phyloP scores from a whole-genome alignment of 2,113 vertebrate species.

The Brachypteracias leptosomus region DNA sequence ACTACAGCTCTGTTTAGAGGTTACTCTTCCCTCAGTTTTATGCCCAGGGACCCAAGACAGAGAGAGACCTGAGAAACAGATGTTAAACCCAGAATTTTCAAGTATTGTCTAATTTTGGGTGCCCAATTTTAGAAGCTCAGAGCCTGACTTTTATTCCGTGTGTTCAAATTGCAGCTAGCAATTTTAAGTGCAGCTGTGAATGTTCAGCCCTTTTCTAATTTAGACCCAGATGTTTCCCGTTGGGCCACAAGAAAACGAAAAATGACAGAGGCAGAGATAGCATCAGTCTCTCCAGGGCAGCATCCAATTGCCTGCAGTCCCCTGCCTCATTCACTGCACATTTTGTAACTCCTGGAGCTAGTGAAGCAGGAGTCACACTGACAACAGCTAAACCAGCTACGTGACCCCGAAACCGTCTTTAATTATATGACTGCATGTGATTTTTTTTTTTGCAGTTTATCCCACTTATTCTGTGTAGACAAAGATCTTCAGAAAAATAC shows the following conservation, averaged over 20 bases:
- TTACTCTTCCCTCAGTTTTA: neutral
- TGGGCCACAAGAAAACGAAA: constrained; percentile 15
- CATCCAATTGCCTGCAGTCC: neutral
- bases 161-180: neutral
- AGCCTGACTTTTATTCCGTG: neutral
- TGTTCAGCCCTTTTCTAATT: constrained; percentile 13
- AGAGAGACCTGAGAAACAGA: neutral
- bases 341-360: neutral
- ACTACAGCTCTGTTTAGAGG: neutral
- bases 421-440: neutral
- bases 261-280: constrained; percentile 10
- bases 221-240: neutral
- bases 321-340: neutral
- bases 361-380: neutral
- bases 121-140: neutral
- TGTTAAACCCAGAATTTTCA: neutral
- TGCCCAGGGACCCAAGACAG: neutral
- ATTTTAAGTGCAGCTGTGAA: constrained; percentile 40
- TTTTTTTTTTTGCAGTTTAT: neutral
- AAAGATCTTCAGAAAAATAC: neutral
- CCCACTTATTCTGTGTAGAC: neutral
- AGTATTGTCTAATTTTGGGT: neutral
- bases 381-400: neutral
- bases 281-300: constrained; percentile 19
- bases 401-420: neutral